Evolutionary conservation across 2,888 invertebrate genomes (phyloP).

Genomic region (Erannis defoliaria): DNA sequence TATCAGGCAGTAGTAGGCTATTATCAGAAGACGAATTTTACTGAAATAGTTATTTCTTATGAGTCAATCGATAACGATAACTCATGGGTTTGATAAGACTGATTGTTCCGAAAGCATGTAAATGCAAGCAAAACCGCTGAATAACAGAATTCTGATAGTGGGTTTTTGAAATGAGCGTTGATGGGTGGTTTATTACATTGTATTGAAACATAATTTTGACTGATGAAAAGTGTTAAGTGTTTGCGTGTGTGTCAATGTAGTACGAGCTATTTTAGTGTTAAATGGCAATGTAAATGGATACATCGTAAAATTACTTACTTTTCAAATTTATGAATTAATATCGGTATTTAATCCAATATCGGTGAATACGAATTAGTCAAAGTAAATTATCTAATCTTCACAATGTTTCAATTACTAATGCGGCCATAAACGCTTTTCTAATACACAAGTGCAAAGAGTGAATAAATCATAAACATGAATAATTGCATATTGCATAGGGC

Average conservation of each 20-base stretch:
- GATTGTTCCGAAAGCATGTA: background rate
- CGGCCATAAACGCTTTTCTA: too few species aligned
- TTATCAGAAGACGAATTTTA: background rate
- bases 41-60: background rate
- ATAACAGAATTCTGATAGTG: slow-evolving; percentile 1
- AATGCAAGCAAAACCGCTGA: background rate
- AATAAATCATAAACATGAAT: too few species aligned
- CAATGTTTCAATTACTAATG: too few species aligned
- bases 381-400: too few species aligned
- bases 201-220: background rate
- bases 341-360: too few species aligned
- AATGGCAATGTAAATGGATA: background rate
- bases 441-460: too few species aligned
- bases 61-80: slow-evolving; percentile 3
- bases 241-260: background rate
- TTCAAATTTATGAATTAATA: too few species aligned
- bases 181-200: background rate
- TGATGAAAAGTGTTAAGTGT: background rate
- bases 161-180: background rate
- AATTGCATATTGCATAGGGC: too few species aligned
- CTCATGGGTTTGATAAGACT: background rate
- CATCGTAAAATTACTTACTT: background rate
- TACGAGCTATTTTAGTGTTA: background rate
- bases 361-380: too few species aligned
- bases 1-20: background rate